Conservation (phyloP, 2,113 vertebrate genomes). For the Cathartes aura region DNA sequence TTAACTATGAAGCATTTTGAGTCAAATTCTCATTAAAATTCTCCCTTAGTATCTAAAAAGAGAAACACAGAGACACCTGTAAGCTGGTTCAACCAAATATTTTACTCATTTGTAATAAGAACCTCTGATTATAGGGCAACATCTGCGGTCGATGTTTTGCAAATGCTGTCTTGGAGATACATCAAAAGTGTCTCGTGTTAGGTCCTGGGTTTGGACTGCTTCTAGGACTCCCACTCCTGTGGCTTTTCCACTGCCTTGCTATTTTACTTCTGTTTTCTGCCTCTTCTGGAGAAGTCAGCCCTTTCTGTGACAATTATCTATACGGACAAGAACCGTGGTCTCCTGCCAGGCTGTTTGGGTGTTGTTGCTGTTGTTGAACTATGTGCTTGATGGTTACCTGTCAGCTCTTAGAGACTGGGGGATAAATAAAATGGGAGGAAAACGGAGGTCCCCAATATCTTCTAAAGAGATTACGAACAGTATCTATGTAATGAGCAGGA, state of each 20-base stretch:
- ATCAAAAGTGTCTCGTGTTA: not conserved
- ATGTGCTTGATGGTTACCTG: not conserved
- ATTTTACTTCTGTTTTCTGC: not conserved
- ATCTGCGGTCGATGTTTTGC: not conserved
- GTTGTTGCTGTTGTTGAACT: not conserved
- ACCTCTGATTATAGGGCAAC: not conserved
- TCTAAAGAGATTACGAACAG: accelerated
- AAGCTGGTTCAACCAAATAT: not conserved
- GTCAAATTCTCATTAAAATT: slow-evolving; percentile 44
- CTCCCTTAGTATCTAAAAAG: slow-evolving; percentile 16
- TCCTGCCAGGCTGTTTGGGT: not conserved
- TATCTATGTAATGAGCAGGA: not conserved
- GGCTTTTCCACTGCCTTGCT: not conserved
- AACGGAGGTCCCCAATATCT: not conserved
- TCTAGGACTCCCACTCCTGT: not conserved
- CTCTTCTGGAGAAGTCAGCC: not conserved
- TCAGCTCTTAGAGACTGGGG: not conserved
- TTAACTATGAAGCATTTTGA: not conserved
- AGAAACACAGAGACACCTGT: not conserved
- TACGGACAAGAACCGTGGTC: accelerated
- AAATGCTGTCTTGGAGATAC: not conserved
- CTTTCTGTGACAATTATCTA: not conserved
- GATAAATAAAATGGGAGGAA: not conserved
- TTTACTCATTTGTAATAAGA: not conserved
- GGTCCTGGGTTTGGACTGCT: not conserved